phyloP scores from a whole-genome alignment of 2,888 invertebrate species.

The Ormia ochracea region DNA sequence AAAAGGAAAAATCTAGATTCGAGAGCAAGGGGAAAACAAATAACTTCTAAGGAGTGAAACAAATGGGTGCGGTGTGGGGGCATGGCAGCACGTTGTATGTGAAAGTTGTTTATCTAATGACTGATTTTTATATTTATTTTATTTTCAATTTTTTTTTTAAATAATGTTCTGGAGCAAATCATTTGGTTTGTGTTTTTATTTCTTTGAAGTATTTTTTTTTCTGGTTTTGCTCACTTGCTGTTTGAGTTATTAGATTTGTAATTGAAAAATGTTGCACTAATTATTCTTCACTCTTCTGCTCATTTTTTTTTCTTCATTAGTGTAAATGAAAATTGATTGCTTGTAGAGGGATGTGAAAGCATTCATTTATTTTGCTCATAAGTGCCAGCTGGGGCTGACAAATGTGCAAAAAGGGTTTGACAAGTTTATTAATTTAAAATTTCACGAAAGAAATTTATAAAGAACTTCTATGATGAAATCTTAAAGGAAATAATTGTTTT shows the following conservation, averaged over 20 bases:
- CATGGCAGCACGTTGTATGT: background rate
- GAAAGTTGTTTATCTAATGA: conserved; percentile 25
- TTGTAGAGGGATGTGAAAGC: conserved; percentile 5
- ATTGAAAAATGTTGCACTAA: conserved; percentile 54
- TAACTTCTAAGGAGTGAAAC: conserved; percentile 14
- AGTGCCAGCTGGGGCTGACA: conserved; percentile 31
- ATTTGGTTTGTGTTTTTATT: conserved; percentile 6
- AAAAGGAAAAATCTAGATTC: background rate
- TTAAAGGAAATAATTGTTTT: too few relatives aligned
- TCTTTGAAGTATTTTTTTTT: background rate
- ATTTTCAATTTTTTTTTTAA: background rate
- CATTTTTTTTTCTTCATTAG: background rate
- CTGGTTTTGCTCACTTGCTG: background rate
- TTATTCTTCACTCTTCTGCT: conserved; percentile 32
- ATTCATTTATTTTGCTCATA: conserved; percentile 36
- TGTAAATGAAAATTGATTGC: conserved; percentile 49
- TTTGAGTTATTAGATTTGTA: conserved; percentile 19
- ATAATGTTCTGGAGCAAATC: background rate
- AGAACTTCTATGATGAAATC: background rate
- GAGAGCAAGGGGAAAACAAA: conserved; percentile 7
- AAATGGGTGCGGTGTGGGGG: background rate
- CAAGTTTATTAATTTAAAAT: too few relatives aligned
- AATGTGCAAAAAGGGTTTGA: background rate
- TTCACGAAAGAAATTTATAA: background rate
- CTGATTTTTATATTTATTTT: background rate